These are phyloP conservation scores for Meteorus colon DNA, from an alignment of 2,888 invertebrate genomes.

Conservation along the genomic window DNA sequence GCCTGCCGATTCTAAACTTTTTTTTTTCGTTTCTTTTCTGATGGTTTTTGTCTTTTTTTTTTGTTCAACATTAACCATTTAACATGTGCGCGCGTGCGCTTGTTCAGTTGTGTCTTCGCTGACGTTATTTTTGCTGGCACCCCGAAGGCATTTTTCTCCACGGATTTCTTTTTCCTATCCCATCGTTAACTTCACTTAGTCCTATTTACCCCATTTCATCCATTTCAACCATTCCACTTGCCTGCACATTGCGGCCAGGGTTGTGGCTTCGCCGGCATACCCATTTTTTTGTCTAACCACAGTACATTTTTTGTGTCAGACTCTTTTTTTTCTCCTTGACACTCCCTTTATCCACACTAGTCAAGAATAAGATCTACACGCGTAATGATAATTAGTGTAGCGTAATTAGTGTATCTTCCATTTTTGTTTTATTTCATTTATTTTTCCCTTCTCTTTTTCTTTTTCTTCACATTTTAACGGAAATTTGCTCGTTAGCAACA, in stretches of 20 bases:
- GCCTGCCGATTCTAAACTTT: slow-evolving; percentile 22
- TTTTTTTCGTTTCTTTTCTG: slow-evolving; percentile 48
- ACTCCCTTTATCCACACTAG: slow-evolving; percentile 17
- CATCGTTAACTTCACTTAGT: slow-evolving; percentile 66
- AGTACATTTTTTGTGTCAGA: not conserved
- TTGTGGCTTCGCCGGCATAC: slow-evolving; percentile 21
- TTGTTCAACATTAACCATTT: slow-evolving; percentile 66
- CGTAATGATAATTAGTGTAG: slow-evolving; percentile 47
- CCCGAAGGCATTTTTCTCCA: slow-evolving; percentile 45
- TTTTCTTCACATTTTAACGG: not conserved
- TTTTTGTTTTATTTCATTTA: slow-evolving; percentile 1
- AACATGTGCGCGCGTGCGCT: slow-evolving; percentile 54
- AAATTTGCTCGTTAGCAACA: slow-evolving; percentile 19
- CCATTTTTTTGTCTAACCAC: slow-evolving; percentile 12
- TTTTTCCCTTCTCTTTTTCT: slow-evolving; percentile 20
- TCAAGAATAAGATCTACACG: slow-evolving; percentile 36
- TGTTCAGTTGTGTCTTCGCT: slow-evolving; percentile 44
- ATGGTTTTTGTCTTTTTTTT: slow-evolving; percentile 15
- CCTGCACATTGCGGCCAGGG: slow-evolving; percentile 27
- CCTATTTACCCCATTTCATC: slow-evolving; percentile 58
- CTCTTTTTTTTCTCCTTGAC: slow-evolving; percentile 9
- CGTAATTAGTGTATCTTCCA: not conserved
- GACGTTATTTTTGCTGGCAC: slow-evolving; percentile 54
- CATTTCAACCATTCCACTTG: slow-evolving; percentile 28
- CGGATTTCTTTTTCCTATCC: slow-evolving; percentile 55